Evolutionary conservation across 2,797 vertebrate genomes (phyloP).

Genomic region (Takifugu ocellatus): DNA sequence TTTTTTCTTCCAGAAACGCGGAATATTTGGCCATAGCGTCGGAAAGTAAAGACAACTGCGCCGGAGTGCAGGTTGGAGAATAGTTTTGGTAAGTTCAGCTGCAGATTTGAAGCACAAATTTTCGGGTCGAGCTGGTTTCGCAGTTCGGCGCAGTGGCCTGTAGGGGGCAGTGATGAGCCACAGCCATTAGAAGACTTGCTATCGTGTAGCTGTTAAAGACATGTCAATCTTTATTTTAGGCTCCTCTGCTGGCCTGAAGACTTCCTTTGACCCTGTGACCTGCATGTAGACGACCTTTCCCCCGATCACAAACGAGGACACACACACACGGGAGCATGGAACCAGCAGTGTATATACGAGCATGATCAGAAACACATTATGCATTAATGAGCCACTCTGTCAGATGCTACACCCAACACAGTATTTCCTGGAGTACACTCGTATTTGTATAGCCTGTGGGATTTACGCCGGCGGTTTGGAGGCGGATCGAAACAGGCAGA

Average conservation of each 20-base stretch:
- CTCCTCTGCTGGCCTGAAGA: conserved; percentile 30
- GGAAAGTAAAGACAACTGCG: conserved; percentile 92
- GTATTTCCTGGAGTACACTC: conserved; percentile 44
- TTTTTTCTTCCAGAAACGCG: conserved; percentile 69
- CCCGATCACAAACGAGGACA: conserved; percentile 22
- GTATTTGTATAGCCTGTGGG: conserved; percentile 33
- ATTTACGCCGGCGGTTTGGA: conserved; percentile 15
- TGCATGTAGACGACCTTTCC: conserved; percentile 56
- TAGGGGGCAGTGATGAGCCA: no score
- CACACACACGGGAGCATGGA: conserved; percentile 54
- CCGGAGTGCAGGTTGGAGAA: conserved; percentile 88
- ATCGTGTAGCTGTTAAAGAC: no score
- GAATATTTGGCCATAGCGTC: conserved; percentile 92
- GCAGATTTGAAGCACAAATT: no score
- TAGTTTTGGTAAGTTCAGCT: conserved; percentile 72
- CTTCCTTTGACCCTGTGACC: conserved; percentile 35
- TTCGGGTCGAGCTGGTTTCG: no score
- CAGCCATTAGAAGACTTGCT: no score
- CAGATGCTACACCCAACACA: conserved; percentile 32
- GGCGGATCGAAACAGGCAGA: conserved; percentile 38
- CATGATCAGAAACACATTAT: conserved; percentile 66
- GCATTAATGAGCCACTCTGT: conserved; percentile 62
- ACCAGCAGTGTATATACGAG: conserved; percentile 70
- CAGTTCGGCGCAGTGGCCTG: no score
- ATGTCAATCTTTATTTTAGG: conserved; percentile 14